Evolutionary conservation across 1,140 invertebrate species (phyloP), one percentile per base, ranked within the genome.

Genomic region (Drosophila equinoxialis): DNA sequence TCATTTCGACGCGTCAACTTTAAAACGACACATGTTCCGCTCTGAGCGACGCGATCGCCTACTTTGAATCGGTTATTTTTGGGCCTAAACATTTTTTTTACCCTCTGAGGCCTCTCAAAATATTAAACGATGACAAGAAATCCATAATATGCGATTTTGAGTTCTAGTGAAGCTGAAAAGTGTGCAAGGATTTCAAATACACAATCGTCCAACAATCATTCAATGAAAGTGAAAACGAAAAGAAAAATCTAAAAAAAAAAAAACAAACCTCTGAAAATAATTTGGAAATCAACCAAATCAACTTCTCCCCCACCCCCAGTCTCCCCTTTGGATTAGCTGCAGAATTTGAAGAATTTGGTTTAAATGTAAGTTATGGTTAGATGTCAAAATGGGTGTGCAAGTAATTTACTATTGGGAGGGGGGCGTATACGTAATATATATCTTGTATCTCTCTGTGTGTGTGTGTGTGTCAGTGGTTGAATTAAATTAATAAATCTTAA

Each of bases 1-100:
- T 91, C 90, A 91, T 91, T 91, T 87, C 90, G 81, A 86, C 90
- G 90, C 87, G 90, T 89, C 85, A 91, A 91, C 90, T 91, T 82
- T 66, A 89, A 76, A 85, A 80, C 86, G 86, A 90, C 80, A 91
- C 69, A 90, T 83, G 86, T 71, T 85, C 85, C 66, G 58, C 45
- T 51, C 45, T 23, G 71, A 71, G 64, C 74, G 81, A 66, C 78
- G 79, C 81, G 79, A 74, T 85, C 81, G 80, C 65, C 60, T 73
- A 61, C 66, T 37, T 59, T 59, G 35, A 59, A 59, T 20, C 14
- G 11, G 10, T 20, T 39, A 39, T 39, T 39, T 58, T 51, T 51
- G 45, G 45, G 17, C 37, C 37, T 39, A 39, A 10, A 39, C 10
- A 10, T 51, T 48, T 48, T 48, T 14, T 48, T 48, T 17, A 17